Conservation (phyloP, 2,797 vertebrate genomes). For the Helarctos malayanus region DNA sequence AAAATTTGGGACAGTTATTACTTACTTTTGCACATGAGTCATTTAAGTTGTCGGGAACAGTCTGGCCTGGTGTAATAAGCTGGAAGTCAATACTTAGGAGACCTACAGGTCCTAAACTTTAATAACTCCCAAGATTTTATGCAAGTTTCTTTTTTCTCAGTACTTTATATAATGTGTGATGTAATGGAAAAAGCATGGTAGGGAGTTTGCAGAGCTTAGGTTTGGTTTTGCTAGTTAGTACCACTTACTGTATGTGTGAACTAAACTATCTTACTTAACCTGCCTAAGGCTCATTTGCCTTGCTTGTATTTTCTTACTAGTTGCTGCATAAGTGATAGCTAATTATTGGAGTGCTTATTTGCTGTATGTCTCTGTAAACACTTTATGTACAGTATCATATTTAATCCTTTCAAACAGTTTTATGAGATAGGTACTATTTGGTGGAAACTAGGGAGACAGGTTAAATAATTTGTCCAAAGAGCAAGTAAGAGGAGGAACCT, state of each 20-base stretch:
- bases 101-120: constrained; percentile 38
- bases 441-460: background rate
- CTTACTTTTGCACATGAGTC: constrained; percentile 39
- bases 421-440: constrained; percentile 14
- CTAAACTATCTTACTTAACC: background rate
- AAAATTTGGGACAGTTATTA: constrained; percentile 49
- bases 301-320: constrained; percentile 25
- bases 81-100: constrained; percentile 50
- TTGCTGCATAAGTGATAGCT: constrained; percentile 42
- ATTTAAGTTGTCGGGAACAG: constrained; percentile 28
- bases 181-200: background rate
- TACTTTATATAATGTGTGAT: background rate
- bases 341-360: constrained; percentile 43
- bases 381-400: background rate
- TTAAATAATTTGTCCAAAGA: constrained; percentile 51
- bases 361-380: constrained; percentile 36
- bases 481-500: constrained; percentile 15
- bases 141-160: constrained; percentile 3
- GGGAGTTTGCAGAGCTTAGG: background rate
- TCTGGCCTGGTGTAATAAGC: background rate
- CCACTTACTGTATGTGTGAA: background rate
- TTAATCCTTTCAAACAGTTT: background rate
- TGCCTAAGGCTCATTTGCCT: background rate
- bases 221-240: constrained; percentile 29
- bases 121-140: constrained; percentile 22